Evolutionary conservation across 23 tunicate species (phyloP).

Genomic region (Oikopleura albicans): DNA sequence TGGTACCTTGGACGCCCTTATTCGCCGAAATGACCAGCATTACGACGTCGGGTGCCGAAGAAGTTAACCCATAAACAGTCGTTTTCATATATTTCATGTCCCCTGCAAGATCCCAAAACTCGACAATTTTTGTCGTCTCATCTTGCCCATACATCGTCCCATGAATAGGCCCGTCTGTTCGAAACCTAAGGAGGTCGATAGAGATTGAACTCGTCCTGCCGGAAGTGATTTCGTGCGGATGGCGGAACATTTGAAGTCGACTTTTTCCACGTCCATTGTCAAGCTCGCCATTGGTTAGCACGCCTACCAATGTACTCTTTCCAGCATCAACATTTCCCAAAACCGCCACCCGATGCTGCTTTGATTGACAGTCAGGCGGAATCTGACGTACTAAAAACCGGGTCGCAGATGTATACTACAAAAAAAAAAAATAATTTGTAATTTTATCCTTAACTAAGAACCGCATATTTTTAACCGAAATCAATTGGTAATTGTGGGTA

Average conservation of each 20-base stretch:
- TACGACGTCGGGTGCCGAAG: conserved; percentile 77
- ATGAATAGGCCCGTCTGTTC: not conserved
- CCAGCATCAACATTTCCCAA: conserved; percentile 17
- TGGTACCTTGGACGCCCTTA: conserved; percentile 34
- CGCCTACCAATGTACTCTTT: conserved; percentile 11
- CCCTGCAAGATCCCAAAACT: conserved; percentile 7
- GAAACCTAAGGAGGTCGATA: not conserved
- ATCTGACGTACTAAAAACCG: not conserved
- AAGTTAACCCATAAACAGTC: conserved; percentile 22
- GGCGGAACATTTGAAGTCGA: conserved; percentile 8
- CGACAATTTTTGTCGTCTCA: not conserved
- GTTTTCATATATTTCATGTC: conserved; percentile 15
- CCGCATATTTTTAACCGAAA: too few relatives aligned
- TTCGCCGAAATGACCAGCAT: conserved; percentile 75
- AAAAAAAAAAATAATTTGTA: too few relatives aligned
- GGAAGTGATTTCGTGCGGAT: not conserved
- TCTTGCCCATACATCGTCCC: not conserved
- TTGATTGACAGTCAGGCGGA: not conserved
- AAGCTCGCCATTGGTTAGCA: not conserved
- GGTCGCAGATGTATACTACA: too few relatives aligned
- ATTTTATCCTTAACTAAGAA: too few relatives aligned
- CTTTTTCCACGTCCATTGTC: not conserved
- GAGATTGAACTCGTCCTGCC: not conserved
- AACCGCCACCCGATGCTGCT: not conserved
- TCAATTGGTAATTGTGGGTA: too few relatives aligned